Conservation (phyloP, 2,797 vertebrate species). For the Jordanella pulchra region DNA sequence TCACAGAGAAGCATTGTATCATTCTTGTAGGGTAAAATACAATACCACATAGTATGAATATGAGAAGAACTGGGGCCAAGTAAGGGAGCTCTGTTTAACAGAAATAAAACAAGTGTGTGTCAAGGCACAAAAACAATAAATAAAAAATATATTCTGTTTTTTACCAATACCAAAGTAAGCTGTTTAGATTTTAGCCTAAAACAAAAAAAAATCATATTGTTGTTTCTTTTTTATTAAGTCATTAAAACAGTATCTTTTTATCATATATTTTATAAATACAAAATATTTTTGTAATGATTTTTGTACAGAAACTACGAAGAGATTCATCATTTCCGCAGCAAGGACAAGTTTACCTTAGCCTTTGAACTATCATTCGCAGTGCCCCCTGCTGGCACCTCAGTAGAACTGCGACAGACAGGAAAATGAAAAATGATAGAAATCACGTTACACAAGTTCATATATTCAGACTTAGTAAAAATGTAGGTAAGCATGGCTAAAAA, state of each 20-base stretch:
- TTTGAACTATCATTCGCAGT: conserved; percentile 86
- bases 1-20: conserved; percentile 9
- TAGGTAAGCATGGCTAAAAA: no score
- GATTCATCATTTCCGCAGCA: conserved; percentile 9
- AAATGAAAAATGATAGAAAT: conserved; percentile 1
- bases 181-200: neutral
- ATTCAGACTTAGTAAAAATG: neutral
- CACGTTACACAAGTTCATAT: no score
- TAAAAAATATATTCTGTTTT: neutral
- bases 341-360: conserved; percentile 83
- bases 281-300: conserved; percentile 3
- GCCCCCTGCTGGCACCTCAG: conserved; percentile 83
- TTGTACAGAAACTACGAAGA: conserved; percentile 2
- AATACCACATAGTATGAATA: conserved; percentile 81
- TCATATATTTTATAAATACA: conserved; percentile 4
- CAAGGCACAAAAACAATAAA: conserved; percentile 4
- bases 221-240: no score
- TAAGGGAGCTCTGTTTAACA: conserved; percentile 77
- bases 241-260: neutral
- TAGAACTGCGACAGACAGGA: conserved; percentile 73
- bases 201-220: neutral
- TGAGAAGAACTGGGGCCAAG: conserved; percentile 79
- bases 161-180: neutral
- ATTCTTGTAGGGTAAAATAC: conserved; percentile 56
- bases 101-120: conserved; percentile 55